Base-by-base conservation (phyloP, 1,140 invertebrate genomes). In the Drosophila seguyi region DNA sequence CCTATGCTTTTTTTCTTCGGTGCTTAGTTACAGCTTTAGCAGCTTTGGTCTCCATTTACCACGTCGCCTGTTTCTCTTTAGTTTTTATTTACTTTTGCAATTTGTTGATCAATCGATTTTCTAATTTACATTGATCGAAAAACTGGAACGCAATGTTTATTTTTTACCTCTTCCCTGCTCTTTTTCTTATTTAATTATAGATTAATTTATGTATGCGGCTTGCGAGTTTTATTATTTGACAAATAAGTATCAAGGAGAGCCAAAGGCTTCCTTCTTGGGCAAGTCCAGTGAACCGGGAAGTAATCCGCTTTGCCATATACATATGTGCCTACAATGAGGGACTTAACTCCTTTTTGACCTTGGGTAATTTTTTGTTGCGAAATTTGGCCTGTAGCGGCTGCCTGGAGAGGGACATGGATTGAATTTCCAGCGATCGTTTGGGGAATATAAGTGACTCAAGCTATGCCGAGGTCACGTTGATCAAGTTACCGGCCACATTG, bases 91-190 rank as follows among this genome's bases (percentile, higher is more conserved):
- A 31, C 44, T 66, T 55, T 47, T 31, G 29, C 20, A 36, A 47
- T 20, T 48, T 56, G 56, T 81, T 87, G 84, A 87, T 88, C 84
- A 83, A 88, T 88, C 63, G 76, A 41, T 83, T 83, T 83, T 73
- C 67, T 74, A 80, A 87, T 87, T 87, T 72, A 56, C 76, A 88
- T 77, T 83, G 84, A 87, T 74, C 76, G 84, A 62, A 83, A 56
- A 69, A 77, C 62, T 65, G 58, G 53, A 81, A 59, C 47, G 50
- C 42, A 55, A 53, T 31, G 13, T 8, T 44, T 6, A 31, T 8
- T 53, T 22, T 56, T 36, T 25, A 50, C 27, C 4, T 45, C 25
- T n/a, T 27, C 16, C 16, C 34, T 14, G 13, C 22, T 1, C 11
- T 14, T 52, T 29, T 34, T 18, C 16, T 34, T 29, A 10, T 34